These are phyloP conservation scores for Acleris holmiana DNA, from an alignment of 2,888 invertebrate genomes.

Conservation along the genomic window DNA sequence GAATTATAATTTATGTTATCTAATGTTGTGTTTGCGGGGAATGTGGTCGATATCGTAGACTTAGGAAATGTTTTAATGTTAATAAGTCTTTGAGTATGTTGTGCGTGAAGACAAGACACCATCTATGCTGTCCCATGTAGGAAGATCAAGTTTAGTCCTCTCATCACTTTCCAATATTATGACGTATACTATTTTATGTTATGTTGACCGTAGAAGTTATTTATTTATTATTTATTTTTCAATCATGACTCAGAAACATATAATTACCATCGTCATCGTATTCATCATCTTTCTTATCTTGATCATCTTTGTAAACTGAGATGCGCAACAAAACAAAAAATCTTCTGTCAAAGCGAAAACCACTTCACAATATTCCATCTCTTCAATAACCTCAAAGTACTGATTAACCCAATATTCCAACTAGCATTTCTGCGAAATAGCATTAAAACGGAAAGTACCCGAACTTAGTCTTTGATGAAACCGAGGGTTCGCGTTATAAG, in stretches of 20 bases:
- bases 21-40: conserved; percentile 11
- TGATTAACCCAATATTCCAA: neutral
- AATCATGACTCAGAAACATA: too few species aligned
- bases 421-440: neutral
- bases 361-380: neutral
- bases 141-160: too few species aligned
- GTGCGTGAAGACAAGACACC: too few species aligned
- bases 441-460: neutral
- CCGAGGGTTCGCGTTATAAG: conserved; percentile 1
- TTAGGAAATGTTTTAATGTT: neutral
- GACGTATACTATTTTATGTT: too few species aligned
- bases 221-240: too few species aligned
- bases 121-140: too few species aligned
- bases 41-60: conserved; percentile 10
- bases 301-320: too few species aligned
- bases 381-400: neutral
- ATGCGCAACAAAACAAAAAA: neutral
- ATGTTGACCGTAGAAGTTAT: too few species aligned
- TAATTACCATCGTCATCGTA: too few species aligned
- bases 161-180: too few species aligned
- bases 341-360: neutral
- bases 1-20: conserved; percentile 35
- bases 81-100: too few species aligned
- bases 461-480: neutral
- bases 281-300: too few species aligned